These are phyloP conservation scores for Argyra leucocephala DNA, from an alignment of 2,888 invertebrate species.

Conservation along the genomic window DNA sequence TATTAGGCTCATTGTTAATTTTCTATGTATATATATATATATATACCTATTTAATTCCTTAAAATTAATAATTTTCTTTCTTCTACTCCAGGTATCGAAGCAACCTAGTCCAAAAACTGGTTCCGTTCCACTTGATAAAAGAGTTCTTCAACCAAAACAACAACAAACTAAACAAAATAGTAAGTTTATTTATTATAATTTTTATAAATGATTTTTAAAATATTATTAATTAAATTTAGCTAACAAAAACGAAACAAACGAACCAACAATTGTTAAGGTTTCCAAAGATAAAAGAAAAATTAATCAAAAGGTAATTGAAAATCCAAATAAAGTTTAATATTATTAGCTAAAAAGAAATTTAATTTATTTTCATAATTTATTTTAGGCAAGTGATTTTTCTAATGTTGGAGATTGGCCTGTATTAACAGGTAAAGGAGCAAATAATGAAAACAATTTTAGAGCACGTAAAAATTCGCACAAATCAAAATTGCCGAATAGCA, in stretches of 20 bases:
- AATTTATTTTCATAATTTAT: constrained; percentile 28
- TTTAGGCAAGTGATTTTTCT: constrained; percentile 75
- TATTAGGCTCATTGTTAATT: too few relatives aligned
- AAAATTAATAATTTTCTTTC: too few relatives aligned
- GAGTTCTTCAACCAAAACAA: constrained; percentile 59
- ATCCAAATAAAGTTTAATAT: not conserved
- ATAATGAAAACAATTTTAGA: constrained; percentile 41
- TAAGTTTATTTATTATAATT: constrained; percentile 22
- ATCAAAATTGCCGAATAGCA: constrained; percentile 18
- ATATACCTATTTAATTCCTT: not conserved
- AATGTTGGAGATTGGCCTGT: constrained; percentile 91
- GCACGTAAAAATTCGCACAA: constrained; percentile 21
- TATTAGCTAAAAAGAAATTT: not conserved
- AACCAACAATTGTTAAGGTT: constrained; percentile 46
- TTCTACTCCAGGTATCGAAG: constrained; percentile 40
- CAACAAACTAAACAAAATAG: constrained; percentile 45
- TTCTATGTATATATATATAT: too few relatives aligned
- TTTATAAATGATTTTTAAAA: constrained; percentile 21
- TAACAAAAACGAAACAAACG: constrained; percentile 11
- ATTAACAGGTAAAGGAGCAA: constrained; percentile 55
- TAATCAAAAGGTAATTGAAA: constrained; percentile 47
- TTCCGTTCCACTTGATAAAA: constrained; percentile 51
- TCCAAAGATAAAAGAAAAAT: constrained; percentile 46
- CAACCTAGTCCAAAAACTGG: constrained; percentile 41
- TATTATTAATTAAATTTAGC: constrained; percentile 28